phyloP scores from a whole-genome alignment of 1,140 invertebrate species.

The Danaus melanippus region DNA sequence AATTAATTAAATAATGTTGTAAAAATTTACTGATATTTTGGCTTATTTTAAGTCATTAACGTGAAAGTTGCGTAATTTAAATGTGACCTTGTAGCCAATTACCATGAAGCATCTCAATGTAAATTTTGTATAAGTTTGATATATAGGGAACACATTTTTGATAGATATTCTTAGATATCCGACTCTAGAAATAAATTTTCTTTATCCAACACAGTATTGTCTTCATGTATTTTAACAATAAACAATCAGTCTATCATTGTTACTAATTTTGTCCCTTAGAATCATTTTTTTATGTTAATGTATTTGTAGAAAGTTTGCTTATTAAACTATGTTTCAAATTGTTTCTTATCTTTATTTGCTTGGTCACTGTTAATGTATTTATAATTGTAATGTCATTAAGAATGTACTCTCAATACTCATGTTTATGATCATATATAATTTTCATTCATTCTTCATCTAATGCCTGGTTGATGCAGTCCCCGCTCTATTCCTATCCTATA shows the following conservation, averaged over 20 bases:
- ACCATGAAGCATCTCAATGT: no score
- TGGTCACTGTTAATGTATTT: conserved; percentile 5
- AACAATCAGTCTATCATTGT: conserved; percentile 1
- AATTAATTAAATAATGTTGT: no score
- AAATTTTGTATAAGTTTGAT: not conserved
- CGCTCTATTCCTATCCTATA: conserved; percentile 25
- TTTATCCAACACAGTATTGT: no score
- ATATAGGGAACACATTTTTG: not conserved
- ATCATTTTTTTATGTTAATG: not conserved
- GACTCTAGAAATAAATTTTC: no score
- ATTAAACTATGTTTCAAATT: no score
- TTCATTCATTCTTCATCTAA: conserved; percentile 26
- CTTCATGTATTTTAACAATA: not conserved
- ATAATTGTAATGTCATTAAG: not conserved
- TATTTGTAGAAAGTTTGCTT: not conserved
- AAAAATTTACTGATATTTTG: no score
- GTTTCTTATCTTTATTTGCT: no score
- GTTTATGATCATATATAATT: not conserved
- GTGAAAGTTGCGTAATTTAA: conserved; percentile 14
- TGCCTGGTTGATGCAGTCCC: conserved; percentile 66
- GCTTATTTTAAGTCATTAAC: no score
- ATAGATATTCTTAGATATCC: not conserved
- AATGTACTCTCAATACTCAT: conserved; percentile 3
- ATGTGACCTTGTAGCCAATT: conserved; percentile 25
- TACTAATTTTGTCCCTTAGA: not conserved